Base-by-base conservation (phyloP, 1,140 invertebrate genomes). In the Campoletis sonorensis region DNA sequence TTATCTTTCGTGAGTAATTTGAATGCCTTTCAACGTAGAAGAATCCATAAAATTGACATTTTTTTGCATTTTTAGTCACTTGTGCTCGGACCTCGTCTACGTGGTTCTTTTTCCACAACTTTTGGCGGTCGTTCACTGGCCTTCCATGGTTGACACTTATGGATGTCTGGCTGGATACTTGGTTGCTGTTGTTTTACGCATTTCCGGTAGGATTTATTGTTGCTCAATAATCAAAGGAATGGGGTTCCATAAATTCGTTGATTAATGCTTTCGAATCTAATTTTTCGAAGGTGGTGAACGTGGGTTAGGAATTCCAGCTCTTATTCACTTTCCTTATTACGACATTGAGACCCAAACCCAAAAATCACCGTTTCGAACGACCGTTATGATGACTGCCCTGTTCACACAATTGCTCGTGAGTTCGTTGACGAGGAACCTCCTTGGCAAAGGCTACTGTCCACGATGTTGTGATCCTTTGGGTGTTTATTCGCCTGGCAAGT, bases 41-140 rank as follows among this genome's bases (percentile, higher is more conserved):
- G 30, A 33, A 33, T 33, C 30, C 2, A 33, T 2, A 33, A 54
- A 23, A 23, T 13, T 4, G 23, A 23, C 37, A 18, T 64, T 68
- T 68, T 21, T 23, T 23, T 70, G 4, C 49, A 75, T 67, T 72
- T 77, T 51, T 33, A 77, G 94, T 85, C 95, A 95, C 84, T 90
- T 97, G 78, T 96, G 95, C 86, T 95, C 96, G 15, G 96, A 97
- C 90, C 89, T 97, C 51, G 95, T 96, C 51, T 97, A 96, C 89
- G 96, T 97, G 40, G 94, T 97, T 73, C 92, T 97, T 16, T 97
- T 97, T 86, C 96, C 96, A 0, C 96, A 97, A 93, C 92, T 97
- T 2, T 89, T 96, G n/a, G 94, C 95, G 67, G 95, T 97, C n/a
- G 93, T 97, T 15, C 95, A 97, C 88, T 95, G 95, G 91, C 92